These are phyloP conservation scores for Podarcis siculus DNA, from an alignment of 2,797 vertebrate species.

Conservation along the genomic window DNA sequence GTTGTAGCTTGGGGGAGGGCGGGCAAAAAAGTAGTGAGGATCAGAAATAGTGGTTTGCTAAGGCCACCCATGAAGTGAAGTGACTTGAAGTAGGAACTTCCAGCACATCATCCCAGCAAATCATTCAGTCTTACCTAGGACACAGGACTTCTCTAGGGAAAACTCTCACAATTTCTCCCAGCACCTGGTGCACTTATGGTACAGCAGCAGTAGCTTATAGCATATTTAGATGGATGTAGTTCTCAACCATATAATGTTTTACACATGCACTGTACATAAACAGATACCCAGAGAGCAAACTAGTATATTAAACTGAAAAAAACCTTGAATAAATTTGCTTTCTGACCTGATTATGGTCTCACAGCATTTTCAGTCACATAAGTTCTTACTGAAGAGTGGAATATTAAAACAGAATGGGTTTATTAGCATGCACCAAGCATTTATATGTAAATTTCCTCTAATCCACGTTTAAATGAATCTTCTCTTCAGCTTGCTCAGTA, in stretches of 20 bases:
- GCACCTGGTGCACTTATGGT: not conserved
- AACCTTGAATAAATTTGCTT: not conserved
- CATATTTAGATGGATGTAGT: not conserved
- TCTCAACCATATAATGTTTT: not conserved
- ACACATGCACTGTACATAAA: not conserved
- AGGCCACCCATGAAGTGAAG: not conserved
- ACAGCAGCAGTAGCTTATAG: not conserved
- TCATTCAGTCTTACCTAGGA: not conserved
- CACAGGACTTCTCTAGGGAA: not conserved
- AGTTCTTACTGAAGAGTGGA: not conserved
- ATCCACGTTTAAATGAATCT: conserved; percentile 65
- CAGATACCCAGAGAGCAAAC: not conserved
- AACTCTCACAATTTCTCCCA: not conserved
- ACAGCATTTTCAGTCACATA: not conserved
- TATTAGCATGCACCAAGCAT: conserved; percentile 54
- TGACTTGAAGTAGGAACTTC: not conserved
- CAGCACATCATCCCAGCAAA: too few relatives aligned
- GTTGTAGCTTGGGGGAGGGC: too few relatives aligned
- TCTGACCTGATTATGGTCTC: not conserved
- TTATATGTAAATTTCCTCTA: conserved; percentile 60
- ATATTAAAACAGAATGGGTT: conserved; percentile 48
- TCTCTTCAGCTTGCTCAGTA: conserved; percentile 51
- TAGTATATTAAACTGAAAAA: not conserved
- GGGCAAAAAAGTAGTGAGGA: not conserved
- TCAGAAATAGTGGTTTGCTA: not conserved